A percentile compares a stretch with the other conserved stretches of the same genome.
phyloP scores from a whole-genome alignment of 1,140 invertebrate genomes.

The Aphelinus atriplicis region DNA sequence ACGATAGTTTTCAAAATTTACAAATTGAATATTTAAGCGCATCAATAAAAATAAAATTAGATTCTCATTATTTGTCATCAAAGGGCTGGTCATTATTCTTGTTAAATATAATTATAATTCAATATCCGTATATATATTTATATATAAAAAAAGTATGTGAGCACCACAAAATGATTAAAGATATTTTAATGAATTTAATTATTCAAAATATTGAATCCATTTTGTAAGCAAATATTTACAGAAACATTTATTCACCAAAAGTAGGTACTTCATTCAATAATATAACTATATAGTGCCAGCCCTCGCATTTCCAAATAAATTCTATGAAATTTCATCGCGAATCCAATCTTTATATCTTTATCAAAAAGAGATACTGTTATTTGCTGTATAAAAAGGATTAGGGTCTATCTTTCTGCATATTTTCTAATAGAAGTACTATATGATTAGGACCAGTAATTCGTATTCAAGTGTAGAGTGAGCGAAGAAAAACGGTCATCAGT shows the following conservation, averaged over 20 bases:
- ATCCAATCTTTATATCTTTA: slow-evolving; percentile 35
- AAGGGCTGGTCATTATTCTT: slow-evolving; percentile 7
- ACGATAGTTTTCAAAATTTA: slow-evolving; percentile 33
- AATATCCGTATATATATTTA: background rate
- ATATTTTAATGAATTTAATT: background rate
- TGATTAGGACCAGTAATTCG: slow-evolving; percentile 31
- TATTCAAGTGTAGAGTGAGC: slow-evolving; percentile 29
- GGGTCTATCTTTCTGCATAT: slow-evolving; percentile 22
- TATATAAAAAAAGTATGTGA: background rate
- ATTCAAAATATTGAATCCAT: background rate
- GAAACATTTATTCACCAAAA: background rate
- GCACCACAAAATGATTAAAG: background rate
- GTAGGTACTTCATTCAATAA: slow-evolving; percentile 6
- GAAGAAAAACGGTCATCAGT: slow-evolving; percentile 29
- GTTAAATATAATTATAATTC: background rate
- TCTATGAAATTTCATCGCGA: slow-evolving; percentile 16
- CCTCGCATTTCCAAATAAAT: slow-evolving; percentile 13
- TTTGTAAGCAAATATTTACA: slow-evolving; percentile 26
- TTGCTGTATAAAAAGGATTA: slow-evolving; percentile 39
- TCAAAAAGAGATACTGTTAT: slow-evolving; percentile 36
- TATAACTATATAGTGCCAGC: slow-evolving; percentile 11
- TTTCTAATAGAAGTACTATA: slow-evolving; percentile 24
- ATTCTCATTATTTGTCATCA: slow-evolving; percentile 32
- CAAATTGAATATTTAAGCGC: slow-evolving; percentile 28
- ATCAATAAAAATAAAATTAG: slow-evolving; percentile 29